These are phyloP conservation scores for Sitophilus oryzae DNA, from an alignment of 1,140 invertebrate species.

Conservation along the genomic window DNA sequence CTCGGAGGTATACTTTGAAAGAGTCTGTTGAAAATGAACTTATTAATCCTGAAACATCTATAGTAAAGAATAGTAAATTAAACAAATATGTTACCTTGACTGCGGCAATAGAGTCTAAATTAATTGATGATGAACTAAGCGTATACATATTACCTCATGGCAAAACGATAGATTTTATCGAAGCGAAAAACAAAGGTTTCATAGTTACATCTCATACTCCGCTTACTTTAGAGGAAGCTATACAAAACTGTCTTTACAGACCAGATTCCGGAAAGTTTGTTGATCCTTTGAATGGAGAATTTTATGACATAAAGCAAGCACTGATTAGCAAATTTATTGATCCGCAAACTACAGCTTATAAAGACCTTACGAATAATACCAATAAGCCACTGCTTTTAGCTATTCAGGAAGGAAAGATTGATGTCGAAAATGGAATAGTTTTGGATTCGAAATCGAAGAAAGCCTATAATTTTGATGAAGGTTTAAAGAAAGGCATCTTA, in stretches of 20 bases:
- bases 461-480: slow-evolving; percentile 65
- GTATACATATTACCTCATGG: slow-evolving; percentile 60
- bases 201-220: slow-evolving; percentile 68
- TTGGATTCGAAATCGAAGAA: slow-evolving; percentile 72
- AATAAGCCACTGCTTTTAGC: slow-evolving; percentile 67
- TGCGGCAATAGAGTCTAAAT: slow-evolving; percentile 65
- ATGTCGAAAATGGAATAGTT: slow-evolving; percentile 67
- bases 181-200: slow-evolving; percentile 65
- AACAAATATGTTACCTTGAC: slow-evolving; percentile 67
- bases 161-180: slow-evolving; percentile 59
- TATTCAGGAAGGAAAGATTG: slow-evolving; percentile 74
- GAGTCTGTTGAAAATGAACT: slow-evolving; percentile 73
- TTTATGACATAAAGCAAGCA: slow-evolving; percentile 63
- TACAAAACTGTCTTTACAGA: slow-evolving; percentile 70
- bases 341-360: slow-evolving; percentile 67
- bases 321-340: slow-evolving; percentile 69
- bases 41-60: slow-evolving; percentile 72
- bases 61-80: slow-evolving; percentile 66
- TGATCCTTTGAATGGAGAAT: slow-evolving; percentile 66
- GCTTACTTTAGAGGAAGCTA: slow-evolving; percentile 69
- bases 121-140: slow-evolving; percentile 70
- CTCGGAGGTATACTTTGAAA: slow-evolving; percentile 69
- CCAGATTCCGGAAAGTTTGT: slow-evolving; percentile 72
- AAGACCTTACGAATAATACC: slow-evolving; percentile 66
- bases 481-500: slow-evolving; percentile 65